Conservation (phyloP, 1,140 invertebrate species). For the Caenorhabditis brenneri region DNA sequence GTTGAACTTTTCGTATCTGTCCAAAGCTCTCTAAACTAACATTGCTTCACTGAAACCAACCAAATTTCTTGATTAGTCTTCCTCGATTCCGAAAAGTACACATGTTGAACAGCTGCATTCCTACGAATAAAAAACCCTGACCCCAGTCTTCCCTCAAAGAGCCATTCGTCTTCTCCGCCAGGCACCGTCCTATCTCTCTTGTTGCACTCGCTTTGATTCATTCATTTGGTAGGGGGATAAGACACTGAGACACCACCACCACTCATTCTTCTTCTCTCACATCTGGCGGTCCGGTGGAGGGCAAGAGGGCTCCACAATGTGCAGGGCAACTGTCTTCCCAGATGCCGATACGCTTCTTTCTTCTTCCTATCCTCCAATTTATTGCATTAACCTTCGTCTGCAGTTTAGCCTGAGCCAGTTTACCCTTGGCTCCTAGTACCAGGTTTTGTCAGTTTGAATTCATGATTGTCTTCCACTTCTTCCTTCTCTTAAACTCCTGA, state of each 20-base stretch:
- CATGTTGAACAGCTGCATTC: neutral
- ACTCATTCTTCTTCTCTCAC: neutral
- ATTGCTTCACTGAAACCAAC: too few relatives aligned
- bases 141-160: neutral
- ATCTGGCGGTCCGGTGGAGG: neutral
- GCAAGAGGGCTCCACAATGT: neutral
- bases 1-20: too few relatives aligned
- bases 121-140: neutral
- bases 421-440: too few relatives aligned
- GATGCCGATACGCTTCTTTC: neutral
- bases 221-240: neutral
- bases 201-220: constrained; percentile 2
- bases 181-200: neutral
- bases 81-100: too few relatives aligned
- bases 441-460: too few relatives aligned
- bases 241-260: too few relatives aligned
- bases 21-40: too few relatives aligned
- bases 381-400: too few relatives aligned
- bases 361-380: neutral
- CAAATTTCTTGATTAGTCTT: too few relatives aligned
- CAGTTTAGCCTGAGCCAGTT: too few relatives aligned
- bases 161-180: neutral
- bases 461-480: too few relatives aligned
- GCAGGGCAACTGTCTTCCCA: constrained; percentile 11
- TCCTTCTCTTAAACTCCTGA: too few relatives aligned